A percentile compares a stretch with the other conserved stretches of the same genome.
phyloP scores from a whole-genome alignment of 1,140 invertebrate species.

The Hylaeus volcanicus region DNA sequence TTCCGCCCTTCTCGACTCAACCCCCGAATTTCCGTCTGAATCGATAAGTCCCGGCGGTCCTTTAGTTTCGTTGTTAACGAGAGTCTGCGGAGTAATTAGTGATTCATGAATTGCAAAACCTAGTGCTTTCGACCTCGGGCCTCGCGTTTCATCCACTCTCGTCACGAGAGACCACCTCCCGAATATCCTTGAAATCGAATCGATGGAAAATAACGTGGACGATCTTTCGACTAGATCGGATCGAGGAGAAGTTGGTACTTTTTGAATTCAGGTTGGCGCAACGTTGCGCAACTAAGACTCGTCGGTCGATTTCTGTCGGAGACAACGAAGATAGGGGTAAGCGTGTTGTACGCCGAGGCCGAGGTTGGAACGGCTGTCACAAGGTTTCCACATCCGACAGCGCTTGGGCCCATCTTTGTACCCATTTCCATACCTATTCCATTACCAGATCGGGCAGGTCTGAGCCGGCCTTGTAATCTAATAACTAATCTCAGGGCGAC shows the following conservation, averaged over 20 bases:
- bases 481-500: constrained; percentile 62
- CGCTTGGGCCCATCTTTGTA: constrained; percentile 43
- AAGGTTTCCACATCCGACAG: constrained; percentile 35
- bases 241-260: background rate
- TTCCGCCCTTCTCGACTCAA: constrained; percentile 5
- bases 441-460: constrained; percentile 35
- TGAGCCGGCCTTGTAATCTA: constrained; percentile 57
- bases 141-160: background rate
- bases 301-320: background rate
- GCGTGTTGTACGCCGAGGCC: background rate
- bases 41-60: constrained; percentile 50
- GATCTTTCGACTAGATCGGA: background rate
- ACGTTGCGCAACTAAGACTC: background rate
- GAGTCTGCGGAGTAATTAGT: constrained; percentile 42
- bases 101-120: constrained; percentile 50
- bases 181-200: background rate
- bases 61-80: constrained; percentile 45
- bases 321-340: background rate
- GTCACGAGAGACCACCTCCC: background rate
- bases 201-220: constrained; percentile 13
- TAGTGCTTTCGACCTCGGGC: background rate
- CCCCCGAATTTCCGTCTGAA: constrained; percentile 41
- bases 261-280: background rate
- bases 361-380: constrained; percentile 18
- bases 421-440: constrained; percentile 60